These are phyloP conservation scores for Ormyrus labotus DNA, from an alignment of 2,888 invertebrate genomes.

Conservation along the genomic window DNA sequence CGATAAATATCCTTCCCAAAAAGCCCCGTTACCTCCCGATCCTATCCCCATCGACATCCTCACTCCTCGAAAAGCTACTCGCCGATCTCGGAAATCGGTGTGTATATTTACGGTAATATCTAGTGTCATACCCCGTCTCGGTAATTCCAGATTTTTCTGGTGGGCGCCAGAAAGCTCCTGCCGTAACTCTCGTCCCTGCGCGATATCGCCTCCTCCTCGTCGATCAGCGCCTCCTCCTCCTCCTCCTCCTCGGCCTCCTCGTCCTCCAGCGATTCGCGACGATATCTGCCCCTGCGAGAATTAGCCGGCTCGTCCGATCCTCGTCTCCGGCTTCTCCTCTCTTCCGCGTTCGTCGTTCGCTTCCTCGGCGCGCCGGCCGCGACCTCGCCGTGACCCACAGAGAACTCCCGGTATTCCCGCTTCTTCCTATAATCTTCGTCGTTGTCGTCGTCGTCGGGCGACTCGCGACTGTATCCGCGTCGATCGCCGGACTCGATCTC, in stretches of 20 bases:
- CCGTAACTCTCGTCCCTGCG: constrained; percentile 30
- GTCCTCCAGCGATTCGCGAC: constrained; percentile 60
- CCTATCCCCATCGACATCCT: constrained; percentile 3
- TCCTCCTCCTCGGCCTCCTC: constrained; percentile 51
- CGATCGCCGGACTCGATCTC: constrained; percentile 30
- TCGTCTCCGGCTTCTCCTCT: constrained; percentile 29
- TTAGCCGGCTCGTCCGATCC: constrained; percentile 9
- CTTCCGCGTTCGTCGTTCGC: constrained; percentile 48
- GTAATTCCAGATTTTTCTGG: constrained; percentile 69
- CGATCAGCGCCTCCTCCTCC: constrained; percentile 49
- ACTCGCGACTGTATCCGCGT: background rate
- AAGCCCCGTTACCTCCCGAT: constrained; percentile 33
- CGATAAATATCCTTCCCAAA: constrained; percentile 18
- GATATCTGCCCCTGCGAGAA: constrained; percentile 42
- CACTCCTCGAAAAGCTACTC: background rate
- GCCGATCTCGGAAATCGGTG: constrained; percentile 8
- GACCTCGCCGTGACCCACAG: background rate
- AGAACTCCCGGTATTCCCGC: constrained; percentile 23
- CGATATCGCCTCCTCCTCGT: constrained; percentile 50
- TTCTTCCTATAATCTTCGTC: background rate
- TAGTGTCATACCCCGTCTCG: constrained; percentile 69
- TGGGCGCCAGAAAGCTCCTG: constrained; percentile 63
- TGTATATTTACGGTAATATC: constrained; percentile 46
- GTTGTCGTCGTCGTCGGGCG: constrained; percentile 27
- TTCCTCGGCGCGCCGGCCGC: constrained; percentile 2